Evolutionary conservation across 2,888 invertebrate genomes (phyloP), one percentile per base, ranked within the genome.

Genomic region (Microctonus brassicae): DNA sequence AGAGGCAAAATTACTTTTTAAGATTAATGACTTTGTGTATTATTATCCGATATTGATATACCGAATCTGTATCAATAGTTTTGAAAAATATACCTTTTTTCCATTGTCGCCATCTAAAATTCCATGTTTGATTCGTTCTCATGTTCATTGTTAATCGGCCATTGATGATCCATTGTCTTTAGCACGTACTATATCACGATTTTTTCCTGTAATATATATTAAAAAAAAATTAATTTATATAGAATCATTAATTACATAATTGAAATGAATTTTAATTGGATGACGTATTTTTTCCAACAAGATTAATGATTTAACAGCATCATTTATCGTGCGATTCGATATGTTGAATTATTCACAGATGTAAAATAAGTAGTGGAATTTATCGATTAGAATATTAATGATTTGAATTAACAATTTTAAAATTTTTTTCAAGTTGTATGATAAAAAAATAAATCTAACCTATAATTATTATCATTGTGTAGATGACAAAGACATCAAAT

Each of bases 261-360:
- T n/a, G n/a, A n/a, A n/a, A n/a, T n/a, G n/a, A n/a, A n/a, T 34
- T 58, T 63, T 42, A 60, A 58, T 72, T 20, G 36, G 26, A 36
- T 29, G 34, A 60, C 61, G 63, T 70, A 75, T 72, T 70, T 75
- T 72, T 75, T 70, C 75, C 75, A 73, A 67, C 61, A 79, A 81
- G 81, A 81, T 80, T 80, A 75, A 84, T 81, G 84, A 83, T 81
- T 73, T 75, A 73, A 73, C 76, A 72, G 17, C 47, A 47, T 75
- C 79, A 78, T 82, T 83, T 83, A 82, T 80, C 80, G 78, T 80
- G 76, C 82, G 80, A 84, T 84, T 84, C 83, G 84, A 83, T 84
- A 83, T 81, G 80, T 82, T 80, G 80, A 81, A 82, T 82, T 81
- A 77, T 79, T 77, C 76, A 78, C 69, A 75, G 75, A 77, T 73